Percentiles rank a stretch among this genome's conserved stretches.
These are phyloP conservation scores for Cebidichthys violaceus DNA, from an alignment of 2,113 vertebrate genomes.

Conservation along the genomic window DNA sequence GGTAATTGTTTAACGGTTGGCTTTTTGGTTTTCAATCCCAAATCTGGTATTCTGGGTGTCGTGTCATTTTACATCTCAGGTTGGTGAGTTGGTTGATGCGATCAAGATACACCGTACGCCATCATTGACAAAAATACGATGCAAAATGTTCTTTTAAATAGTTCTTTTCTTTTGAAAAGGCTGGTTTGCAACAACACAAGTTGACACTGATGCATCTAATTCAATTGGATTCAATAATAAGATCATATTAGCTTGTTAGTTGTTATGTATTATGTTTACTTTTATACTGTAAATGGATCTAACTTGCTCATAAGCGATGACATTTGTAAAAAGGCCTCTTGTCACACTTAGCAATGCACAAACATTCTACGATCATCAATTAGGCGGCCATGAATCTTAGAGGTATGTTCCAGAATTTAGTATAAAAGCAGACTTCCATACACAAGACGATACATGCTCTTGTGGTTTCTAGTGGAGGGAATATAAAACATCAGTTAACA, in stretches of 20 bases:
- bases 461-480: background rate
- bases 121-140: background rate
- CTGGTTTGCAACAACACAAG: background rate
- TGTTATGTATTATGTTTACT: background rate
- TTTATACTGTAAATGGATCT: background rate
- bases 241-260: background rate
- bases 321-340: background rate
- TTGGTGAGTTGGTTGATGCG: background rate
- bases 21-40: background rate
- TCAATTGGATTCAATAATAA: background rate
- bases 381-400: background rate
- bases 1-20: background rate
- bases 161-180: background rate
- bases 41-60: background rate
- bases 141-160: background rate
- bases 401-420: background rate
- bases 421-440: background rate
- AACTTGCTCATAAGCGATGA: background rate
- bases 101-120: too few species aligned
- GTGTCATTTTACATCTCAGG: background rate
- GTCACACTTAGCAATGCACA: background rate
- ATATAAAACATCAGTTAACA: background rate
- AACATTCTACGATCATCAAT: background rate
- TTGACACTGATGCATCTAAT: background rate
- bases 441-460: background rate